A percentile compares a stretch with the other conserved stretches of the same genome.
Conservation (phyloP, 2,113 vertebrate species). For the Drymodes brunneopygia region DNA sequence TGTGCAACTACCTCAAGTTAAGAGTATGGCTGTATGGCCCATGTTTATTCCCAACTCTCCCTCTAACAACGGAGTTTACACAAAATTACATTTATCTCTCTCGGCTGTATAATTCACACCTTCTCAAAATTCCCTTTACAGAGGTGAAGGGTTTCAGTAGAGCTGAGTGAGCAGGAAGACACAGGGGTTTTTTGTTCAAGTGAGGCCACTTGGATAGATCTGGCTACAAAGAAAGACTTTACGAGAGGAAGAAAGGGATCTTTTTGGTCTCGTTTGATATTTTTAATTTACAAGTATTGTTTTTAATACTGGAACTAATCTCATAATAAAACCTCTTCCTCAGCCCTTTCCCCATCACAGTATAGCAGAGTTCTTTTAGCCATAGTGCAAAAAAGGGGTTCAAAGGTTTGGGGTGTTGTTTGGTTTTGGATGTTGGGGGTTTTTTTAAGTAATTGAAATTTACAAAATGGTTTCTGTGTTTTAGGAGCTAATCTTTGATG, state of each 20-base stretch:
- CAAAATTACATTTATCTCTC: background rate
- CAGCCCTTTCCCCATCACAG: background rate
- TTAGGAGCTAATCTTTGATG: background rate
- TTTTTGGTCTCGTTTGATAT: background rate
- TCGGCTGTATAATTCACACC: background rate
- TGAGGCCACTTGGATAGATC: background rate
- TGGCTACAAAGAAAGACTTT: background rate
- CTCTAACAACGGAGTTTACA: background rate
- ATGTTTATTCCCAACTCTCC: background rate
- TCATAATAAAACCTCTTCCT: background rate
- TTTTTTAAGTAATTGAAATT: background rate
- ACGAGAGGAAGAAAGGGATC: background rate
- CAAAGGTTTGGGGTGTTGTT: background rate
- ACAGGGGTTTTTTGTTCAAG: background rate
- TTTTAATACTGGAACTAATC: background rate
- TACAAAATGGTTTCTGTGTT: background rate
- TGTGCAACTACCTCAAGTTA: background rate
- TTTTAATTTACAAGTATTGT: background rate
- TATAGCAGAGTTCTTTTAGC: background rate
- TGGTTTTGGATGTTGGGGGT: background rate
- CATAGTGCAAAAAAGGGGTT: background rate
- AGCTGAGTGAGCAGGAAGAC: background rate
- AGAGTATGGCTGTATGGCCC: background rate
- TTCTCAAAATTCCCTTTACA: background rate
- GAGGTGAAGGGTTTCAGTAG: background rate